Evolutionary conservation across 2,797 vertebrate genomes (phyloP), one percentile per base, ranked within the genome.

Genomic region (Thripadectes ignobilis): DNA sequence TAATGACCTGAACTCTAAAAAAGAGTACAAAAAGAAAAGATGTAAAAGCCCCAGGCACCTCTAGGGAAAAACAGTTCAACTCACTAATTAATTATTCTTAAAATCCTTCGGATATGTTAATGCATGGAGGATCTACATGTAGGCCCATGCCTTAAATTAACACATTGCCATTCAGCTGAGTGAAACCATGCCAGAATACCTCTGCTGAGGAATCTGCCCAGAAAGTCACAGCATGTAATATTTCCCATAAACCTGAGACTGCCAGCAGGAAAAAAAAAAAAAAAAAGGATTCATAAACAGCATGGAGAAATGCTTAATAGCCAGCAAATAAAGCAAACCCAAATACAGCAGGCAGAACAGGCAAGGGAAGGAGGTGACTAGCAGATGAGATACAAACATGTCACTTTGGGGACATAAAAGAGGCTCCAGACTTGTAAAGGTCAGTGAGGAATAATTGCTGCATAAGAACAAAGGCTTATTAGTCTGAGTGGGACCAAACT

Each of bases 391-490:
- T 24, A 51, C 51, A 81, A 89, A 43, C 2, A 20, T 92, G 63
- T 80, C 85, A n/a, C 20, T 57, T 57, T 82, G 59, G 71, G 63
- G 77, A 67, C 63, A 21, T 38, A n/a, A 77, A 91, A 79, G 74
- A 69, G 85, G n/a, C 43, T 82, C 41, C 76, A 90, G 76, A 39
- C 36, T 59, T 76, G 27, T 1, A 67, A 87, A 82, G 83, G 57
- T 80, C 89, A 67, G 41, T 49, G 76, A 95, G 34, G 92, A 94
- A 87, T 79, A 92, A 88, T 61, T 88, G 19, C 52, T 89, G 83
- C 80, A 58, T 74, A 80, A 77, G 91, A 85, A 85, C 76, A 94
- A 94, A 95, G 74, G 34, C 52, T 92, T 32, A 68, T 61, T 72
- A 89, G 79, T 54, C 46, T 82, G 71, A 77, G 38, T 36, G 81